Percentiles rank a stretch among this genome's conserved stretches.
Conservation (phyloP, 2,888 invertebrate species). For the Cremastinae sp. region DNA sequence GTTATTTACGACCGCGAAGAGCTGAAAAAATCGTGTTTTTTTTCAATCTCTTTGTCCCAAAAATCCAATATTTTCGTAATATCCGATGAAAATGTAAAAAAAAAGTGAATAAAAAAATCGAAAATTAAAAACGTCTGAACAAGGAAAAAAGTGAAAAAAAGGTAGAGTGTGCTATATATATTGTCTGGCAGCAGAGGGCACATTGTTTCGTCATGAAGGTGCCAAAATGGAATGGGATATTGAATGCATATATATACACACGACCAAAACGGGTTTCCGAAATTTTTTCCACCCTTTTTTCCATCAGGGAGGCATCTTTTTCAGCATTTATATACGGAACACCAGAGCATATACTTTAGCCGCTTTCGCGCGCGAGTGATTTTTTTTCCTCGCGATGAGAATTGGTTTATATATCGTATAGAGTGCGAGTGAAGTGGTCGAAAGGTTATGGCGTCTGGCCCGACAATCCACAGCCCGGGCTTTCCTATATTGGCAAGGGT, state of each 20-base stretch:
- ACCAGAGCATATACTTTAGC: background rate
- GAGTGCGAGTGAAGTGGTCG: conserved; percentile 8
- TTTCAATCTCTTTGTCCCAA: too few species aligned
- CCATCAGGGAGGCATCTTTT: conserved; percentile 27
- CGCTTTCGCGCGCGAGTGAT: background rate
- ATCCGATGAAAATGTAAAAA: conserved; percentile 4
- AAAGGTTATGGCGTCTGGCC: conserved; percentile 32
- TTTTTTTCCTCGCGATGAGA: too few species aligned
- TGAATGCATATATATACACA: conserved; percentile 57
- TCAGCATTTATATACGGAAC: conserved; percentile 43
- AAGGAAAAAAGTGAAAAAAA: conserved; percentile 15
- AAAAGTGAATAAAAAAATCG: background rate
- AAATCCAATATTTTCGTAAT: conserved; percentile 2
- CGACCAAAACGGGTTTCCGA: conserved; percentile 54
- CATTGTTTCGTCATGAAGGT: conserved; percentile 56
- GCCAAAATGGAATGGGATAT: conserved; percentile 46
- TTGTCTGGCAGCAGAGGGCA: conserved; percentile 44
- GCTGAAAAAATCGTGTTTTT: too few species aligned
- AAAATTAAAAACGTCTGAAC: background rate
- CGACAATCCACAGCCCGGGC: background rate
- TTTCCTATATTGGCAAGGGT: conserved; percentile 12
- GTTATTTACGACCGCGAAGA: too few species aligned
- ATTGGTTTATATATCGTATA: too few species aligned
- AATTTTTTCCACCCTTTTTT: conserved; percentile 11
- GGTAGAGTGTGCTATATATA: background rate